Evolutionary conservation across 2,113 vertebrate genomes (phyloP), one percentile per base, ranked within the genome.

Genomic region (Perca schrenkii): DNA sequence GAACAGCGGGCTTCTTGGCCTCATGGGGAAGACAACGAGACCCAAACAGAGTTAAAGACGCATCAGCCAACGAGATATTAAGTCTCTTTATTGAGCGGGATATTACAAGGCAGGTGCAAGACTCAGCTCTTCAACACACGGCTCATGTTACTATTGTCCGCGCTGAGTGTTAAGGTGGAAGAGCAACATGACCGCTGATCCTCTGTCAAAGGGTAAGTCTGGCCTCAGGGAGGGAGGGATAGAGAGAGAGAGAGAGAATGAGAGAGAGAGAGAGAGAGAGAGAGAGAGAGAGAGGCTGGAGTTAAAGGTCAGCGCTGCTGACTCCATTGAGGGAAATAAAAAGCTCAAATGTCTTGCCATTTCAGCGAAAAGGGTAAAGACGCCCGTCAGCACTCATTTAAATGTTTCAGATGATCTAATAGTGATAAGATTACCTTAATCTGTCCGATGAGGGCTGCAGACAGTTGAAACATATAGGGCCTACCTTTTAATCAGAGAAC

Each of bases 311-410:
- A 92, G 34, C 25, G n/a, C 76, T 62, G 86, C 86, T 87, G 87
- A 93, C 89, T 92, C 73, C 80, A 84, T 65, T 91, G 78, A 91
- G 83, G 84, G 74, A 89, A 87, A 92, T 89, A 87, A 93, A 93
- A 90, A 87, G 89, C 88, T 92, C 87, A 93, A 92, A 93, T 94
- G 89, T 92, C 88, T 92, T 91, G 92, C 87, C 92, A 93, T 94
- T 94, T 94, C 66, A 86, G 73, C 72, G 74, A 31, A 90, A 94
- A 93, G 92, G 90, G 88, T 93, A 92, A 92, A 94, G 89, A 90
- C 90, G 80, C 77, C 89, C 85, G 80, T 92, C 92, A 89, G 91
- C 88, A 69, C 73, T 87, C 58, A 77, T 91, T 91, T 86, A 65
- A 77, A 84, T 89, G 82, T 83, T 89, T 79, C 65, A 70, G 70